phyloP scores from a whole-genome alignment of 2,888 invertebrate genomes.

The Cynaeus angustus region DNA sequence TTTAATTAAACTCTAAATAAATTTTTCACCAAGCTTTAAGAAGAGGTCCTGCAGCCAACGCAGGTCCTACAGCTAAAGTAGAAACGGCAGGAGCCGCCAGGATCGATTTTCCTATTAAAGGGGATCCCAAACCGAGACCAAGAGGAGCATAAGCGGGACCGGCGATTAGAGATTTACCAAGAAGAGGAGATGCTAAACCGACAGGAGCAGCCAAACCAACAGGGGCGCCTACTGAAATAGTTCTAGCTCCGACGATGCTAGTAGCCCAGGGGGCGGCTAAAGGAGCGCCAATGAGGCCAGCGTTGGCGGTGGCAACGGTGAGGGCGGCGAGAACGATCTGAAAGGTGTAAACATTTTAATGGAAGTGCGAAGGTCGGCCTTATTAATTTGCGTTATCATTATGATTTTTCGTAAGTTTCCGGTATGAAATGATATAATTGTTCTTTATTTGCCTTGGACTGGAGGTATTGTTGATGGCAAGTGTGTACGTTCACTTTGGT shows the following conservation, averaged over 20 bases:
- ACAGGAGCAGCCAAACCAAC: conserved; percentile 16
- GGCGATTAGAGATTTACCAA: conserved; percentile 25
- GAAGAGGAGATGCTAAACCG: conserved; percentile 22
- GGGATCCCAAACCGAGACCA: conserved; percentile 26
- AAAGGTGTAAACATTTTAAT: conserved; percentile 3
- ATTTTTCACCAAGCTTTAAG: conserved; percentile 36
- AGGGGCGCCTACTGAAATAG: conserved; percentile 15
- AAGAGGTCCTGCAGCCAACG: conserved; percentile 13
- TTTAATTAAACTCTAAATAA: neutral
- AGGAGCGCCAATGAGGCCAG: conserved; percentile 40
- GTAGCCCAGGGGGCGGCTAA: conserved; percentile 26
- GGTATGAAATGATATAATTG: conserved; percentile 28
- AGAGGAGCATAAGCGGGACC: conserved; percentile 32
- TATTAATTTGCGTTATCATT: conserved; percentile 11
- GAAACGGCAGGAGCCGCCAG: conserved; percentile 24
- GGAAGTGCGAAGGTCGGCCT: conserved; percentile 27
- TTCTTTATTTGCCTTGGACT: conserved; percentile 34
- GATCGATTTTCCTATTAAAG: conserved; percentile 31
- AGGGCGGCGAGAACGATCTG: conserved; percentile 29
- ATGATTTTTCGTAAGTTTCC: conserved; percentile 34
- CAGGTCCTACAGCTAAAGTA: conserved; percentile 4
- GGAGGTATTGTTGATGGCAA: conserved; percentile 11
- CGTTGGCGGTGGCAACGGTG: conserved; percentile 32
- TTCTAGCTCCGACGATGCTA: conserved; percentile 6
- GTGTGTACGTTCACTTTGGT: conserved; percentile 23